Base-by-base conservation (phyloP, 2,888 invertebrate species). In the Hydraecia micacea region DNA sequence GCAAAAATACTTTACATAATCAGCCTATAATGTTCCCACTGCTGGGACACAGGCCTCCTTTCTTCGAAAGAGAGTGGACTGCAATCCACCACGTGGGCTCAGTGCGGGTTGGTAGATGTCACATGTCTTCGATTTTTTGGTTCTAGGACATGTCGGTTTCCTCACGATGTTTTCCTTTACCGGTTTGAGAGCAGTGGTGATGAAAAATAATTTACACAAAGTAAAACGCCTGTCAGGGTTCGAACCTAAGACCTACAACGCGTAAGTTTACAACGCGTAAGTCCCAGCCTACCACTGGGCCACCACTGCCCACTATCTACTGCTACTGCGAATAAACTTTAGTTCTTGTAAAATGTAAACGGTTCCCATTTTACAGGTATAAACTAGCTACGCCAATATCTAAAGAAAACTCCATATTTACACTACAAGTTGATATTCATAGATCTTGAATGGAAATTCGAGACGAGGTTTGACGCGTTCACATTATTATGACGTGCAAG, bases 361-460 rank as follows among this genome's bases (percentile, higher is more conserved):
- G 15, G n/a, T 58, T 55, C 0, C 5, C 28, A 49, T 28, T 46
- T n/a, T 3, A n/a, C 36, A 28, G 18, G 18, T 32, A 73, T 32
- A 9, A 58, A 8, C 1, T 1, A 72, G 7, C 25, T 49, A 9
- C 3, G 36, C 3, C 18, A 18, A 42, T 55, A 5, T 28, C 0
- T 74, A 32, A 32, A 73, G 8, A 32, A n/a, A n/a, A 32, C 6
- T 15, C n/a, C 8, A 39, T 21, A 39, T 36, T 73, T 13, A 32
- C 25, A 25, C 21, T 11, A 42, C 7, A 21, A 67, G 18, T 52
- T 63, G 3, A 63, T 39, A 65, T 58, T 39, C 32, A 18, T 25
- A 70, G 15, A 46, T 28, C 25, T 15, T 78, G 67, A 73, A 73
- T 79, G 49, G 42, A 62, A 79, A 68, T 21, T 63, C 62, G 15